Conservation (phyloP, 30 jellyfish, hydroid and myxozoan species). For the Kudoa iwatai region DNA sequence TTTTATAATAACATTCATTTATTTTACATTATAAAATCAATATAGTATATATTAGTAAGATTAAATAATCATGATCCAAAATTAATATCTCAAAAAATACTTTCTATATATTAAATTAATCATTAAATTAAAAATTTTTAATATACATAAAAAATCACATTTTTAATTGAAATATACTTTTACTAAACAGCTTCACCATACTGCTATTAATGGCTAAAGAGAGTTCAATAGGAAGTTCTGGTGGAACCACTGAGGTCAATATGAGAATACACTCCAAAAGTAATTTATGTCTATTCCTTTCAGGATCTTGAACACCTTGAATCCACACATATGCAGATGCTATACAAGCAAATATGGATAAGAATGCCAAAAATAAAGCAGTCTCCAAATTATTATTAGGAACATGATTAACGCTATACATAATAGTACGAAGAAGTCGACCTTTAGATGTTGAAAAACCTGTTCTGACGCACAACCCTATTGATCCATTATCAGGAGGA, state of each 20-base stretch:
- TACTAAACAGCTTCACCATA: no score
- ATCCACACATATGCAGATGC: constrained; percentile 94
- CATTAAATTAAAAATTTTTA: no score
- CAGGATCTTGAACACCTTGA: constrained; percentile 70
- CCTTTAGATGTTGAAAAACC: constrained; percentile 12
- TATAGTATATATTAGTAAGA: no score
- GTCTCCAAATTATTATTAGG: constrained; percentile 66
- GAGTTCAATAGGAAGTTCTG: constrained; percentile 66
- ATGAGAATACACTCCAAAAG: constrained; percentile 65
- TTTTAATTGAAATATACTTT: no score
- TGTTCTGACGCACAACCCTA: not conserved
- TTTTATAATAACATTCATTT: not conserved
- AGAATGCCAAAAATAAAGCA: constrained; percentile 20
- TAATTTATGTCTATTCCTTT: constrained; percentile 35
- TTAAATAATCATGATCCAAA: no score
- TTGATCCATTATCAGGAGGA: no score
- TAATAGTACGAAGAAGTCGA: constrained; percentile 27
- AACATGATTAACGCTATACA: constrained; percentile 68
- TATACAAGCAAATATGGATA: constrained; percentile 32
- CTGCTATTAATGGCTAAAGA: constrained; percentile 68
- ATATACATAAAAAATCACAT: no score
- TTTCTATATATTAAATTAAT: no score
- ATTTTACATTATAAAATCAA: no score
- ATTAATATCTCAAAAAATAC: no score
- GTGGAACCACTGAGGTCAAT: constrained; percentile 82